Conservation (phyloP, 2,797 vertebrate species). For the Pseudochromis fuscus region DNA sequence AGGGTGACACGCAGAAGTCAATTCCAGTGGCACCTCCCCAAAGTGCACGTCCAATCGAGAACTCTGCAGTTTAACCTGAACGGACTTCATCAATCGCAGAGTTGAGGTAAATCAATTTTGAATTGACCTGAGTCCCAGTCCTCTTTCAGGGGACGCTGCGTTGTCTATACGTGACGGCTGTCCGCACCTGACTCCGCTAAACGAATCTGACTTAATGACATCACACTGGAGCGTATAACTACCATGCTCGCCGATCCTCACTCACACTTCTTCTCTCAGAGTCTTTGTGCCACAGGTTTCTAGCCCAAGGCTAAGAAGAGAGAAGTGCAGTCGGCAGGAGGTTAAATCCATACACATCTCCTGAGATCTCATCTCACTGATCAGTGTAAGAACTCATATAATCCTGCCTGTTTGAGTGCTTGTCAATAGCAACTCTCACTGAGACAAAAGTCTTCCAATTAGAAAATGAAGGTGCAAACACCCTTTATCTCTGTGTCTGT, state of each 20-base stretch:
- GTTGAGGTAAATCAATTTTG: slow-evolving; percentile 83
- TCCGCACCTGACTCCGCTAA: slow-evolving; percentile 71
- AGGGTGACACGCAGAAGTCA: slow-evolving; percentile 74
- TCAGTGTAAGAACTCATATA: slow-evolving; percentile 72
- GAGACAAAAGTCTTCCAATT: slow-evolving; percentile 68
- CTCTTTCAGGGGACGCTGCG: slow-evolving; percentile 74
- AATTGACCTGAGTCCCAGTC: slow-evolving; percentile 78
- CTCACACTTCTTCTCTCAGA: slow-evolving; percentile 35
- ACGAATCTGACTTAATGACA: slow-evolving; percentile 78
- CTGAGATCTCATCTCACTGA: slow-evolving; percentile 71
- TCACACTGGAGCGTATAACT: slow-evolving; percentile 60
- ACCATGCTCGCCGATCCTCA: slow-evolving; percentile 31
- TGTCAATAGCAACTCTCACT: slow-evolving; percentile 69
- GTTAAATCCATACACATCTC: slow-evolving; percentile 76
- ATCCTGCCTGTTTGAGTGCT: slow-evolving; percentile 65
- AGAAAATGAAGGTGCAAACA: slow-evolving; percentile 64
- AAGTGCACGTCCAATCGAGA: slow-evolving; percentile 80
- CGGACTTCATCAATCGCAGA: slow-evolving; percentile 83
- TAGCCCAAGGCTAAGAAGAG: slow-evolving; percentile 48
- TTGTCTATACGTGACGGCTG: slow-evolving; percentile 77
- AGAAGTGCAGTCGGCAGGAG: slow-evolving; percentile 69
- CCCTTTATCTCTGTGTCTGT: slow-evolving; percentile 38
- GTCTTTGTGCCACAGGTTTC: slow-evolving; percentile 69
- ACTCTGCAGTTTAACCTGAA: slow-evolving; percentile 81
- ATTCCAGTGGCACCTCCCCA: slow-evolving; percentile 77